phyloP scores from a whole-genome alignment of 2,113 vertebrate species.

The sheep (Ovis aries) region DNA sequence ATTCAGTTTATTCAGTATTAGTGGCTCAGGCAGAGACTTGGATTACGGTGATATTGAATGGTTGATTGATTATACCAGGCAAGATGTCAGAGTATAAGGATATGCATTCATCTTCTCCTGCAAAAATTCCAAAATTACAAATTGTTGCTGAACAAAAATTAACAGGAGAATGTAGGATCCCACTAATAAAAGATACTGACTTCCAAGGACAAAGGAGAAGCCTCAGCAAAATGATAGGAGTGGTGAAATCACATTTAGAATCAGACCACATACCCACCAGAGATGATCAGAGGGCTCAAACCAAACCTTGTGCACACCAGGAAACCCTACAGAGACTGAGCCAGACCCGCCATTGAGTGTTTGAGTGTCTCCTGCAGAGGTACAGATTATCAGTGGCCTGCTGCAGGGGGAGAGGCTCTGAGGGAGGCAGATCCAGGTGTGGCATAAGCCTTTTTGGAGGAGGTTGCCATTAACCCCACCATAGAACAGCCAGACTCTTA shows the following conservation, averaged over 20 bases:
- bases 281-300: neutral
- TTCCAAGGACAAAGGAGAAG: neutral
- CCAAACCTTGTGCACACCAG: neutral
- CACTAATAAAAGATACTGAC: neutral
- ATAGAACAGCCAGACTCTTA: neutral
- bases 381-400: neutral
- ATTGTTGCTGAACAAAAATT: neutral
- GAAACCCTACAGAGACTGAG: neutral
- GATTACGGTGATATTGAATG: neutral
- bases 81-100: neutral
- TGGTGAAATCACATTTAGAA: neutral
- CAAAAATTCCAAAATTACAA: neutral
- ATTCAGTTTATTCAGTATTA: neutral
- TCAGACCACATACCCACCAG: neutral
- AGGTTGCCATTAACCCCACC: neutral
- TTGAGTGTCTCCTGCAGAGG: neutral
- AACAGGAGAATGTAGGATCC: neutral
- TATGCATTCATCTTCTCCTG: neutral
- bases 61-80: neutral
- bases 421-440: neutral
- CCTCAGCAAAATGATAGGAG: neutral
- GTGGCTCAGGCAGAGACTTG: neutral
- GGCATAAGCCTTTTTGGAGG: neutral
- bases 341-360: neutral
- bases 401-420: accelerated